Percentiles rank a stretch among this genome's conserved stretches.
Evolutionary conservation across 2,113 vertebrate species (phyloP).

Genomic region (Eulemur macaco): DNA sequence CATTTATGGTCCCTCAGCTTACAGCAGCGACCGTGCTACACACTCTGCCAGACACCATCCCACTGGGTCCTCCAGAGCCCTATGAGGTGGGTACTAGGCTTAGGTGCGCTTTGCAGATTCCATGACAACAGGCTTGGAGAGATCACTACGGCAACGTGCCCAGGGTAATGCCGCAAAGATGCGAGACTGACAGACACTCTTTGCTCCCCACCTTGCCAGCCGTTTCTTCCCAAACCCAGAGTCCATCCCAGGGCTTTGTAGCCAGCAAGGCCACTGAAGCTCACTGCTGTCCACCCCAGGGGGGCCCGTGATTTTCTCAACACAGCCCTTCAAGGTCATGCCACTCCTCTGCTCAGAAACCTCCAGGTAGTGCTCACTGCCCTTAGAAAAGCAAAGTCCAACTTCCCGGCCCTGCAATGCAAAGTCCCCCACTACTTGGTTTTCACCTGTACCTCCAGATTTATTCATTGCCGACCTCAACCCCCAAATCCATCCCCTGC

Average conservation of each 20-base stretch:
- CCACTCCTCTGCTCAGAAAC: not conserved
- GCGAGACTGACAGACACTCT: fast-evolving
- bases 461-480: not conserved
- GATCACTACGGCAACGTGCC: too few species aligned
- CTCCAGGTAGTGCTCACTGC: fast-evolving
- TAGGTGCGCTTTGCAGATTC: not conserved
- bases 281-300: fast-evolving
- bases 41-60: not conserved
- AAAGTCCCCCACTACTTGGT: fast-evolving
- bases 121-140: not conserved
- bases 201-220: not conserved
- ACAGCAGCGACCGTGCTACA: too few species aligned
- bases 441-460: not conserved
- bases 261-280: fast-evolving
- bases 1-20: too few species aligned
- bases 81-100: not conserved
- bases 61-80: not conserved
- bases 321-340: not conserved
- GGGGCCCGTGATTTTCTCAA: fast-evolving
- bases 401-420: fast-evolving
- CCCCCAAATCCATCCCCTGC: not conserved
- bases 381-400: too few species aligned
- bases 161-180: not conserved
- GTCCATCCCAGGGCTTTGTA: not conserved
- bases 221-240: not conserved